Evolutionary conservation across 1,140 invertebrate genomes (phyloP).

Genomic region (Dinoponera quadriceps): DNA sequence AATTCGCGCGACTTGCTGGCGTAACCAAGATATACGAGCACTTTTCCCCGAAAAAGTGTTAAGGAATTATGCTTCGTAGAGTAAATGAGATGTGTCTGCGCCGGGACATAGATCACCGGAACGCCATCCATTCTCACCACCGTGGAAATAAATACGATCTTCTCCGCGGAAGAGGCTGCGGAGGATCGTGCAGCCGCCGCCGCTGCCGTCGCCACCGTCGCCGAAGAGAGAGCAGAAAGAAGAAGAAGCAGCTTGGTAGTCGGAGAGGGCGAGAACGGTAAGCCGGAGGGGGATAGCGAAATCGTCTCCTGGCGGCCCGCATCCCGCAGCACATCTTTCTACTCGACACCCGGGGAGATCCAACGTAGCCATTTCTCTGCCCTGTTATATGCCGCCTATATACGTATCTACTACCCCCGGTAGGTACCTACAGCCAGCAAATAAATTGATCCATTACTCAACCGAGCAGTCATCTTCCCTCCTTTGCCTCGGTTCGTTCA

Average conservation of each 20-base stretch:
- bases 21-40: conserved; percentile 84
- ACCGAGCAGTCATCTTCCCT: conserved; percentile 82
- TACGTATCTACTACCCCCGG: conserved; percentile 74
- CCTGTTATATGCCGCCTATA: conserved; percentile 76
- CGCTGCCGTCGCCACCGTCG: not conserved
- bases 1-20: conserved; percentile 73
- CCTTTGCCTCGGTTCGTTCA: conserved; percentile 72
- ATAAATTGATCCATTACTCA: conserved; percentile 85
- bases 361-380: conserved; percentile 79
- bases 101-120: conserved; percentile 83
- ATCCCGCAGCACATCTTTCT: conserved; percentile 82
- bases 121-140: conserved; percentile 81
- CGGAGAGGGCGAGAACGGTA: conserved; percentile 53
- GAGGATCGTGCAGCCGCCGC: conserved; percentile 31
- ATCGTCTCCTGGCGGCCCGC: conserved; percentile 80
- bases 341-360: conserved; percentile 78
- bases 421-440: conserved; percentile 77
- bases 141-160: conserved; percentile 84
- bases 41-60: conserved; percentile 83
- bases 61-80: conserved; percentile 84
- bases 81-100: conserved; percentile 85
- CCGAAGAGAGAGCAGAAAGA: conserved; percentile 57
- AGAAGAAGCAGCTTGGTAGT: conserved; percentile 53
- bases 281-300: conserved; percentile 74
- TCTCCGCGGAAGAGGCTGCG: conserved; percentile 73